Evolutionary conservation across 1,140 invertebrate species (phyloP).

Genomic region (Lepidotrigona ventralis): DNA sequence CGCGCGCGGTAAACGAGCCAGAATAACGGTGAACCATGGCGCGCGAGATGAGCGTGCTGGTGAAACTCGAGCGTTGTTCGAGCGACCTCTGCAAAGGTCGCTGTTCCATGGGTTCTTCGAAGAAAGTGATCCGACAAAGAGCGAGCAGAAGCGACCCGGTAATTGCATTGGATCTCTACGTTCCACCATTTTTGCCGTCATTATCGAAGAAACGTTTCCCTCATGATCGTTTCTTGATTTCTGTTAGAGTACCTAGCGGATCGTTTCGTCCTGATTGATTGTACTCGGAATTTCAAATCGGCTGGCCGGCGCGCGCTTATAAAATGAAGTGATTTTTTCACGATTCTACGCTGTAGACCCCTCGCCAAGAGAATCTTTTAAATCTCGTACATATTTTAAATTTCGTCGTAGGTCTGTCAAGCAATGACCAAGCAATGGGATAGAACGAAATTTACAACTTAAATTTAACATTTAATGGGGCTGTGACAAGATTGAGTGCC

Average conservation of each 20-base stretch:
- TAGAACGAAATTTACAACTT: background rate
- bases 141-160: background rate
- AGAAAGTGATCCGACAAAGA: constrained; percentile 72
- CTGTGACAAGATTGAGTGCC: too few species aligned
- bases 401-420: too few species aligned
- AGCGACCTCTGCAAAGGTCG: constrained; percentile 76
- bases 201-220: background rate
- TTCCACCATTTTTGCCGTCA: background rate
- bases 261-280: background rate
- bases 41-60: constrained; percentile 52
- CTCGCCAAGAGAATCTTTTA: background rate
- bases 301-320: too few species aligned
- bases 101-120: constrained; percentile 61
- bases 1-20: constrained; percentile 13
- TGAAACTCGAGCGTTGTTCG: constrained; percentile 75
- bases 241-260: background rate
- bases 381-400: too few species aligned
- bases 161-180: background rate
- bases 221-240: background rate
- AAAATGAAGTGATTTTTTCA: background rate
- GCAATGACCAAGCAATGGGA: too few species aligned
- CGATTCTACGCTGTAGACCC: background rate
- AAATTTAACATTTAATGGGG: too few species aligned
- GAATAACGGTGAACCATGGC: constrained; percentile 37
- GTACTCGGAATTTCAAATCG: background rate